These are phyloP conservation scores for Papilio glaucus DNA, from an alignment of 1,140 invertebrate genomes.

Conservation along the genomic window DNA sequence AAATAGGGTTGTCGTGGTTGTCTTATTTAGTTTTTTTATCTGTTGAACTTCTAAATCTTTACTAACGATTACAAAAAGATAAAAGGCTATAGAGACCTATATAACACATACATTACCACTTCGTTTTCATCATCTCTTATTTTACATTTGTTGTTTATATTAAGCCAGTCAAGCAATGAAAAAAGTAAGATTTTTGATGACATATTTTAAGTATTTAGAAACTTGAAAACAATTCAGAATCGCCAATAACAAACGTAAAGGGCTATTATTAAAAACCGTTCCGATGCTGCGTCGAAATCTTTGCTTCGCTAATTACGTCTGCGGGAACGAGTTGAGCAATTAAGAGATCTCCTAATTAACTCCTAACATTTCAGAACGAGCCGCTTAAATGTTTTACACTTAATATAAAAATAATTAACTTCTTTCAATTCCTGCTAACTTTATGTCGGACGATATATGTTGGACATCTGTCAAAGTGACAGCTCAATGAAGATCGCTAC, in stretches of 20 bases:
- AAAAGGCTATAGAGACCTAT: too few species aligned
- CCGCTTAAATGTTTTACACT: slow-evolving; percentile 45
- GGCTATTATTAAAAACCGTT: slow-evolving; percentile 39
- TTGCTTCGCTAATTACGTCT: slow-evolving; percentile 52
- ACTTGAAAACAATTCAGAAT: not conserved
- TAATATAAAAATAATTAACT: slow-evolving; percentile 27
- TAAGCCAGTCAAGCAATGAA: too few species aligned
- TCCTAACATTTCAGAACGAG: slow-evolving; percentile 49
- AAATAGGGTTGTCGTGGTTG: too few species aligned
- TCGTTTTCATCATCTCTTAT: too few species aligned
- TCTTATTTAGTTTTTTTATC: too few species aligned
- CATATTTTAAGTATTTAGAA: too few species aligned
- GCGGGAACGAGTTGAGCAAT: slow-evolving; percentile 40
- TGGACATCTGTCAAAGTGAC: slow-evolving; percentile 2
- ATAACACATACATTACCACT: too few species aligned
- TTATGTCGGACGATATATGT: not conserved
- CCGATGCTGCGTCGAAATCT: slow-evolving; percentile 45
- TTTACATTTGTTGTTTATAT: too few species aligned
- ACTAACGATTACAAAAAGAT: too few species aligned
- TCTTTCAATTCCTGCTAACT: not conserved
- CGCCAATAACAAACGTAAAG: not conserved
- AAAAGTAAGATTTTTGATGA: too few species aligned
- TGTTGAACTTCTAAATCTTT: too few species aligned
- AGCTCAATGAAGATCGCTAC: not conserved
- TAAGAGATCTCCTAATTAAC: slow-evolving; percentile 52